These are phyloP conservation scores for Bolborhynchus lineola DNA, from an alignment of 2,113 vertebrate species.

Conservation along the genomic window DNA sequence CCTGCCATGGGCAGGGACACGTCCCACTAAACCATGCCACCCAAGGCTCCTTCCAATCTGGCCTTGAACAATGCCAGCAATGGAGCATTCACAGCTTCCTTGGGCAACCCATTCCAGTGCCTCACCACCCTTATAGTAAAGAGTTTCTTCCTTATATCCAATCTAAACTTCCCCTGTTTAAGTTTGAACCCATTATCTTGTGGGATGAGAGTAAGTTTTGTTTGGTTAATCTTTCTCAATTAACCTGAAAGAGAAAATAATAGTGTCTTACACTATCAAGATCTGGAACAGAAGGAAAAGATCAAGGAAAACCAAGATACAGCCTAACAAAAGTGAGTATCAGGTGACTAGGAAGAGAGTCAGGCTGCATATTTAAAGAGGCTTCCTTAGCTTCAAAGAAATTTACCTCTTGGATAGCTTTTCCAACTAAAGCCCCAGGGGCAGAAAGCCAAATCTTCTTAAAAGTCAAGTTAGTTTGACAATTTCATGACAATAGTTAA, in stretches of 20 bases:
- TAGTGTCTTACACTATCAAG: neutral
- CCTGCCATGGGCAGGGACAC: too few species aligned
- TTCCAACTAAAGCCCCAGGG: neutral
- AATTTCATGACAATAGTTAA: neutral
- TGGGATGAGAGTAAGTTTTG: neutral
- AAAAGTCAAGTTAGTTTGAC: neutral
- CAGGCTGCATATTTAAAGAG: neutral
- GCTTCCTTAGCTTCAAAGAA: neutral
- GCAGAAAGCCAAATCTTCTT: neutral
- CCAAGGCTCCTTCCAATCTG: too few species aligned
- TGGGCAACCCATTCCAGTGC: too few species aligned
- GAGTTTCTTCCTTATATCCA: too few species aligned
- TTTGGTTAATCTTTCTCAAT: neutral
- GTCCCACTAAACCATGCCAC: too few species aligned
- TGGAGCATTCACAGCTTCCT: too few species aligned
- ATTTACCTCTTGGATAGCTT: neutral
- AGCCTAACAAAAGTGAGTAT: neutral
- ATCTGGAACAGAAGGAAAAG: neutral
- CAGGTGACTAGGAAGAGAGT: neutral
- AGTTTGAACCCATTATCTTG: neutral
- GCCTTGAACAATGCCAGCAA: too few species aligned
- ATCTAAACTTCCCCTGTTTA: too few species aligned
- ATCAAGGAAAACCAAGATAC: neutral
- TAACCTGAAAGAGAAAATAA: neutral
- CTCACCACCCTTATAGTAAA: too few species aligned